Base-by-base conservation (phyloP, 1,140 invertebrate species). In the Danaus plexippus region DNA sequence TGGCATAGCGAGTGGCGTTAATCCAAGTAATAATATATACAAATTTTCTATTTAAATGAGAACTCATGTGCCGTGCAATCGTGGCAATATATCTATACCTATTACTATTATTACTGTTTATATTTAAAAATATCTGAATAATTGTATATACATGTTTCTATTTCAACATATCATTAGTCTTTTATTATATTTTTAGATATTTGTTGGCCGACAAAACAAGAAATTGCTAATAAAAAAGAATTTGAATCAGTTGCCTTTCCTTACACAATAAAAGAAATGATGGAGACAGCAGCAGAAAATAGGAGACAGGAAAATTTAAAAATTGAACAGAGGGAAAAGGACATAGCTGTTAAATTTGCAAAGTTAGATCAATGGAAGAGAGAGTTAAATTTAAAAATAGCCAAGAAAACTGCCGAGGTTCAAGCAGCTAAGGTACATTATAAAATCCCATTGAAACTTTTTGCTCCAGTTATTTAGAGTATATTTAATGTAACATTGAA, bases 321-420 rank as follows among this genome's bases (percentile, higher is more conserved):
- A 61, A 87, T 89, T 57, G 63, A 75, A 47, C 71, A 73, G 11
- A 90, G 92, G 52, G 92, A 95, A 58, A 70, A 86, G 11, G 82
- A 89, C 32, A 87, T 94, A 50, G 75, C 78, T 0, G 82, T 87
- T 13, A 93, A 92, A 64, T 74, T 92, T 69, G 74, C 74, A 2
- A 94, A 93, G 66, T 69, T 93, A 43, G 87, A 89, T 0, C 77
- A 89, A 58, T 93, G 93, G 92, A 91, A 90, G 64, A 77, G 83
- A 22, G 91, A 93, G 1, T 72, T 95, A 2, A 74, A 89, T 46
- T 79, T 82, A 2, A 93, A 88, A 75, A 71, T 92, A n/a, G 83
- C 73, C 1, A 93, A 92, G 63, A 93, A 93, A 70, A 76, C 89
- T 69, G 80, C 82, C 9, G 90, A 90, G 59, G 80, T 90, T 0